Evolutionary conservation across 2,113 vertebrate genomes (phyloP), one percentile per base, ranked within the genome.

Genomic region (Anser cygnoides): DNA sequence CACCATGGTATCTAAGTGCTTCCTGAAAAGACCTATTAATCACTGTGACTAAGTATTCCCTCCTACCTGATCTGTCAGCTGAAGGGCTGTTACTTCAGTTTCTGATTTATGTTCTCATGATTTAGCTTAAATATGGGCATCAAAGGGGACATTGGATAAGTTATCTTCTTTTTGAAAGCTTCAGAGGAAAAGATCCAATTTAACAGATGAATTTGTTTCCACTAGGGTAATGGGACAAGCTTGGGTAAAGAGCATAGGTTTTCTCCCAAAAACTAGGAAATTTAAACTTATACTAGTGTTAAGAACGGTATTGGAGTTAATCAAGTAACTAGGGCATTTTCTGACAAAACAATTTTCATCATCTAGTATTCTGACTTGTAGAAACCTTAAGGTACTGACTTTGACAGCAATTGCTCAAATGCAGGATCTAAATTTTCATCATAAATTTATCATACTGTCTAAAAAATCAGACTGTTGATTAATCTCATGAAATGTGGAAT

Each of bases 21-120:
- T 95, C 83, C 86, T 97, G 93, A 96, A 87, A 89, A 96, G 89
- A 79, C 89, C 91, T 92, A 96, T 96, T 94, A 97, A 95, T 96
- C 96, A 95, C 81, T 73, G 58, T 92, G 93, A 86, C 66, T 71
- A 84, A 61, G 31, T 9, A 0, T 55, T 93, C 74, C 71, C 75
- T 89, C 86, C 67, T 89, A 96, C 95, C 93, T 92, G 62, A 86
- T 95, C 90, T 95, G 65, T 95, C 86, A 95, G 70, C 55, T 82
- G 58, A 95, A 31, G 6, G 57, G 66, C 63, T 54, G 54, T 57
- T 95, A 8, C 28, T 95, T 92, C 58, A 65, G 13, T 61, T 63
- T 52, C 72, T 96, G 73, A 94, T 93, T 87, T 89, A 91, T 94
- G 50, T 71, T 87, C 92, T 89, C 52, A 66, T 81, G 68, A 95